phyloP scores from a whole-genome alignment of 2,888 invertebrate genomes.

The Notodonta dromedarius region DNA sequence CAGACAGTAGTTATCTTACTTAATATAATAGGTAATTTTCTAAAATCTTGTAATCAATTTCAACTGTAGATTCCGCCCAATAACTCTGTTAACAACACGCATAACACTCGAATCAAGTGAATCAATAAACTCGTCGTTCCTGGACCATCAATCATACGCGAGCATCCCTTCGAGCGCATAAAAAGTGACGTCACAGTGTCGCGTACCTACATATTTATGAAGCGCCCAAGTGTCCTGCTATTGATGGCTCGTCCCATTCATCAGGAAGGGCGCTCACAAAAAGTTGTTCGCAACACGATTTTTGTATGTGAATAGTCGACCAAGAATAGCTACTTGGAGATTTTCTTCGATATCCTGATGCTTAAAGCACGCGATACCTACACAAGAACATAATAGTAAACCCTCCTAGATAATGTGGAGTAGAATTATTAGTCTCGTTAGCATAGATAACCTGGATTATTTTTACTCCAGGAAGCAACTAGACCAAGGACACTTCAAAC shows the following conservation, averaged over 20 bases:
- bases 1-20: too few species aligned
- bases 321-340: constrained; percentile 24
- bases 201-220: constrained; percentile 78
- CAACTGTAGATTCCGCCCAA: constrained; percentile 28
- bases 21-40: too few species aligned
- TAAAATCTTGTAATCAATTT: constrained; percentile 20
- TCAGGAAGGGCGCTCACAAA: constrained; percentile 57
- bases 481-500: not conserved
- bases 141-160: constrained; percentile 61
- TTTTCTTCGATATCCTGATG: constrained; percentile 10
- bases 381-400: too few species aligned
- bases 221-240: constrained; percentile 73
- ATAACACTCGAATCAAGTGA: constrained; percentile 61
- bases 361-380: too few species aligned
- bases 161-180: constrained; percentile 60
- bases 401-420: too few species aligned
- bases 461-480: constrained; percentile 4
- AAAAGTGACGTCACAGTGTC: constrained; percentile 73
- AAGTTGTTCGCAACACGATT: constrained; percentile 51
- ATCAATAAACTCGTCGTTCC: constrained; percentile 66
- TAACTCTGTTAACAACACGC: constrained; percentile 46
- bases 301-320: constrained; percentile 39
- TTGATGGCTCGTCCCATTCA: constrained; percentile 73
- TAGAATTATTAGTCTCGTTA: not conserved
- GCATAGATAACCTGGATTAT: not conserved